Conservation (phyloP, 1,140 invertebrate species). For the Andrena cerasifolii region DNA sequence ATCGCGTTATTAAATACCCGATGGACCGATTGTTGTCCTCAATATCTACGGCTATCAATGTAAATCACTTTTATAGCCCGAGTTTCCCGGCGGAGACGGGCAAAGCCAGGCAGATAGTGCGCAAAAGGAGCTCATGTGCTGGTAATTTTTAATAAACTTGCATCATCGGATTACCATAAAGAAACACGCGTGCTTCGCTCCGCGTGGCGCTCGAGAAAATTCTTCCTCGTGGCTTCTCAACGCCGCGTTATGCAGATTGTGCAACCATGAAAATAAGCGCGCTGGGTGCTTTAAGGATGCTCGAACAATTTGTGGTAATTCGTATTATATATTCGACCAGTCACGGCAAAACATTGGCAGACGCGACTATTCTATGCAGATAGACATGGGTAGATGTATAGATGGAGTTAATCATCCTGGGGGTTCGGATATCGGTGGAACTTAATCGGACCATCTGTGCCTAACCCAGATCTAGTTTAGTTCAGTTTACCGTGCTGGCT, state of each 20-base stretch:
- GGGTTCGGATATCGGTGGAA: no score
- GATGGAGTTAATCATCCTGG: no score
- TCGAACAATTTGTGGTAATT: background rate
- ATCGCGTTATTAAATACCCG: background rate
- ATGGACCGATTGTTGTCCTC: background rate
- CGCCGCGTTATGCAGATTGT: background rate
- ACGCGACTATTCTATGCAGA: no score
- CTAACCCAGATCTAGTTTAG: no score
- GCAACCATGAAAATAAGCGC: background rate
- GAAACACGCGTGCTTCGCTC: background rate
- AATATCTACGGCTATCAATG: constrained; percentile 13
- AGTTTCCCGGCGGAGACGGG: constrained; percentile 13
- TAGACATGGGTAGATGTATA: no score
- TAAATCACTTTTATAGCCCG: constrained; percentile 11
- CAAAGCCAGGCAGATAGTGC: background rate
- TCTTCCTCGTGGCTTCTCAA: background rate
- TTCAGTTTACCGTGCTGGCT: no score
- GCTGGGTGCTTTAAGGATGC: background rate
- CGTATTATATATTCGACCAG: background rate
- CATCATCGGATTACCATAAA: constrained; percentile 41
- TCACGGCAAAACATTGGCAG: background rate
- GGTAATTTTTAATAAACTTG: constrained; percentile 45
- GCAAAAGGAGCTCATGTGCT: background rate
- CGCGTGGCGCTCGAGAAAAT: background rate
- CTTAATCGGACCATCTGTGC: no score